Base-by-base conservation (phyloP, 2,888 invertebrate genomes). In the Cylindroiulus punctatus region DNA sequence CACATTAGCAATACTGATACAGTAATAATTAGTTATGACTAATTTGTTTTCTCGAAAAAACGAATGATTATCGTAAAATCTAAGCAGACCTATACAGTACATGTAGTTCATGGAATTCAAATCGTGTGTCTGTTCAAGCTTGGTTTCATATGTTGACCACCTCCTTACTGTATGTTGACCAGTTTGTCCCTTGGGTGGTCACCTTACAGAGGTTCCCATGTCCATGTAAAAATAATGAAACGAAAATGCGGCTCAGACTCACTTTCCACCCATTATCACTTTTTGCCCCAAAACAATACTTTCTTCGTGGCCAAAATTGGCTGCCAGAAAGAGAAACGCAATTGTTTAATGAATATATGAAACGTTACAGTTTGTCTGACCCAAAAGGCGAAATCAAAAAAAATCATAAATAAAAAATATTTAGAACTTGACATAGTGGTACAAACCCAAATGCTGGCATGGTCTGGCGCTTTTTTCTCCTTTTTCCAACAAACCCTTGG, bases 281-380 rank as follows among this genome's bases (percentile, higher is more conserved):
- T 52, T 52, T 52, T 52, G 52, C 52, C 52, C 52, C 52, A n/a
- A 52, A 52, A 52, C 52, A 52, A 52, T 52, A 52, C n/a, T 52
- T n/a, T n/a, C 52, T 4, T 42, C 12, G 7, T 12, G 12, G n/a
- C 5, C 42, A 42, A 42, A 42, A 42, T 42, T 42, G 42, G 42
- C 12, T 42, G 42, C 12, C 42, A 42, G 7, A 42, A 42, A 19
- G 12, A 52, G n/a, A 19, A 19, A 52, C 19, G n/a, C 52, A n/a
- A 52, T 52, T 52, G 52, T 52, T 52, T n/a, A n/a, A 52, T 52
- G 52, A 52, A 52, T 7, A 52, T n/a, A 52, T n/a, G 52, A 52
- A 52, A 52, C 52, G 52, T 52, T 52, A 52, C n/a, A 52, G 7
- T n/a, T 52, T 0, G 19, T 2, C 52, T 52, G 52, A 52, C 52